Conservation (phyloP, 2,888 invertebrate genomes). For the Cephonodes hylas region DNA sequence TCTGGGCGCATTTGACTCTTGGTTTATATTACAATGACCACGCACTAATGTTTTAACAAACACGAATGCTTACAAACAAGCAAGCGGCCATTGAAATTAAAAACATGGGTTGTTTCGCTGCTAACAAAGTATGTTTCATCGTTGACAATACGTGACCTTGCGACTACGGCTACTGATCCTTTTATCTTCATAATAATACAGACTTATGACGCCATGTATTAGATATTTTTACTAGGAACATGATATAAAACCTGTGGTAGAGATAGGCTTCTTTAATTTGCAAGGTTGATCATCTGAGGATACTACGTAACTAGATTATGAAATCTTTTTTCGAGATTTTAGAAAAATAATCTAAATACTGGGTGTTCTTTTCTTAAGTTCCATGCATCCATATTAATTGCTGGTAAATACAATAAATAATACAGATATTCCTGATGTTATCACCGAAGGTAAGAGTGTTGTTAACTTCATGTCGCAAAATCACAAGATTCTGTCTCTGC, state of each 20-base stretch:
- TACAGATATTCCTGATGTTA: no score
- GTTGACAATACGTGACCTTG: conserved; percentile 53
- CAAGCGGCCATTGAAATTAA: conserved; percentile 39
- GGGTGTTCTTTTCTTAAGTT: no score
- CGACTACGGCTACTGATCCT: conserved; percentile 46
- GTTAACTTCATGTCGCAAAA: no score
- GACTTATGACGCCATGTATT: conserved; percentile 44
- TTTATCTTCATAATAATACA: conserved; percentile 44
- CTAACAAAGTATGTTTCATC: conserved; percentile 33
- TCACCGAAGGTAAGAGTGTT: no score
- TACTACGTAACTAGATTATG: background rate
- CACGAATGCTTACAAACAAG: conserved; percentile 35
- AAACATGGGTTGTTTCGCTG: conserved; percentile 33
- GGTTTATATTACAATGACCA: conserved; percentile 36
- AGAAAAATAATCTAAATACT: background rate
- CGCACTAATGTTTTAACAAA: conserved; percentile 29
- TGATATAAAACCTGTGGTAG: conserved; percentile 31
- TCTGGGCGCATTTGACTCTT: conserved; percentile 39
- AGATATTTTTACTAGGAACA: conserved; percentile 38
- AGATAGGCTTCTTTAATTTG: conserved; percentile 27
- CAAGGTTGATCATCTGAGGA: background rate
- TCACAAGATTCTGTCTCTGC: no score
- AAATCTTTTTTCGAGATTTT: background rate
- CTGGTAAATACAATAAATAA: no score
- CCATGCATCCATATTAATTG: no score